Conservation (phyloP, 1,140 invertebrate species). For the Coptotermes formosanus region DNA sequence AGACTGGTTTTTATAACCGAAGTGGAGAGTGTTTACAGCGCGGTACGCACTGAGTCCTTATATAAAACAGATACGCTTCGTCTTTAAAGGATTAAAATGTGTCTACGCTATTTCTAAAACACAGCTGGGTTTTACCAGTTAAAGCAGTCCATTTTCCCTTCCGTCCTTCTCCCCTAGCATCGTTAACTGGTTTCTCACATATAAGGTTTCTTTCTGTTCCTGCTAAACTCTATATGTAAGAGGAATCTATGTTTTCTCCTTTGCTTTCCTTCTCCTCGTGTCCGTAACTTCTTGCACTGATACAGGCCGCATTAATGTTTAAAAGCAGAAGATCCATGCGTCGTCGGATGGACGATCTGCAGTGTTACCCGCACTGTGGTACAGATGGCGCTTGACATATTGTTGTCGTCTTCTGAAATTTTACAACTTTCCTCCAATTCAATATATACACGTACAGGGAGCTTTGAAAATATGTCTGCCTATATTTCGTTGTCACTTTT, state of each 20-base stretch:
- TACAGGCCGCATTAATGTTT: background rate
- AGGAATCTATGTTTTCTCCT: background rate
- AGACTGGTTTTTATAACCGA: no score
- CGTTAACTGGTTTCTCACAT: no score
- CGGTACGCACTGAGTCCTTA: no score
- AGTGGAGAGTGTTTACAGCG: no score
- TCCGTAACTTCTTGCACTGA: background rate
- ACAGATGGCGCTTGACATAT: background rate
- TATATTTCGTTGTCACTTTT: no score
- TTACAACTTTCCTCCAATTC: background rate
- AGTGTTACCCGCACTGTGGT: background rate
- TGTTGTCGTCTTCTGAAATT: background rate
- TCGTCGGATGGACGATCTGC: background rate
- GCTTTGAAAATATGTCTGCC: background rate
- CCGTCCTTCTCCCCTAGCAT: no score
- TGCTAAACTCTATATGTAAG: background rate
- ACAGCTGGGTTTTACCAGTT: no score
- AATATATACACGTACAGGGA: background rate
- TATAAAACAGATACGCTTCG: no score
- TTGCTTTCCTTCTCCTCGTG: background rate
- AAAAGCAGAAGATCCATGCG: background rate
- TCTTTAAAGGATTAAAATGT: no score
- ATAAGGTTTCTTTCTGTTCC: no score
- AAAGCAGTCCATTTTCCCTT: no score
- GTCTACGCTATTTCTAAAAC: no score